Evolutionary conservation across 2,888 invertebrate genomes (phyloP).

Genomic region (Apantesis nais): DNA sequence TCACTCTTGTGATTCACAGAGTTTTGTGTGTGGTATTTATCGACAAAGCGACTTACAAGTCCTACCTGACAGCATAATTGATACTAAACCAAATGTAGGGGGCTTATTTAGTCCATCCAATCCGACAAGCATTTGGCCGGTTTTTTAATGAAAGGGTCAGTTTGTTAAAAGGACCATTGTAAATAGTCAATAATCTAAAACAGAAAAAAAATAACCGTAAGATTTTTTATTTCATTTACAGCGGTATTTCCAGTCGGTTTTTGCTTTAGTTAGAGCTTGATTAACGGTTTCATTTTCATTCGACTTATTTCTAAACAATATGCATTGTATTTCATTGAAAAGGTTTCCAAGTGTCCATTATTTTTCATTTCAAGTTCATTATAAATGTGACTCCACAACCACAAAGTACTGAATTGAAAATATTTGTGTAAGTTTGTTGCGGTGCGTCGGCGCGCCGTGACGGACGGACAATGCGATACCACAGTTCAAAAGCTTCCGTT

Average conservation of each 20-base stretch:
- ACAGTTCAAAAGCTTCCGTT: constrained; percentile 57
- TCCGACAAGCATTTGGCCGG: not conserved
- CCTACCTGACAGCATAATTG: not conserved
- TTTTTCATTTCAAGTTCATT: not conserved
- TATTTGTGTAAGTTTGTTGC: constrained; percentile 25
- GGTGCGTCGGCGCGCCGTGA: constrained; percentile 54
- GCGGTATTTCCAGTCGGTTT: not conserved
- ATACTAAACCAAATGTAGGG: not conserved
- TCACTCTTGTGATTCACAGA: constrained; percentile 16
- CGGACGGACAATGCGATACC: constrained; percentile 59
- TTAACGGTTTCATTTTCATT: not conserved
- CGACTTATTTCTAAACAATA: not conserved
- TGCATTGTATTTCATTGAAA: no score
- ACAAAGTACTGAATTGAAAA: constrained; percentile 11
- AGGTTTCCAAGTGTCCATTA: no score
- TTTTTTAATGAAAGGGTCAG: not conserved
- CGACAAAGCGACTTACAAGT: not conserved
- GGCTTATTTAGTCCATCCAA: not conserved
- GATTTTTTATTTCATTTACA: not conserved
- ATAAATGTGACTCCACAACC: not conserved
- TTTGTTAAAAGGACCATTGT: not conserved
- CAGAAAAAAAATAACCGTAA: not conserved
- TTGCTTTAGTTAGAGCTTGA: not conserved
- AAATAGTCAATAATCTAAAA: constrained; percentile 3
- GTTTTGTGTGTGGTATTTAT: constrained; percentile 5